phyloP scores from a whole-genome alignment of 2,113 vertebrate species.

The Reinhardtius hippoglossoides region DNA sequence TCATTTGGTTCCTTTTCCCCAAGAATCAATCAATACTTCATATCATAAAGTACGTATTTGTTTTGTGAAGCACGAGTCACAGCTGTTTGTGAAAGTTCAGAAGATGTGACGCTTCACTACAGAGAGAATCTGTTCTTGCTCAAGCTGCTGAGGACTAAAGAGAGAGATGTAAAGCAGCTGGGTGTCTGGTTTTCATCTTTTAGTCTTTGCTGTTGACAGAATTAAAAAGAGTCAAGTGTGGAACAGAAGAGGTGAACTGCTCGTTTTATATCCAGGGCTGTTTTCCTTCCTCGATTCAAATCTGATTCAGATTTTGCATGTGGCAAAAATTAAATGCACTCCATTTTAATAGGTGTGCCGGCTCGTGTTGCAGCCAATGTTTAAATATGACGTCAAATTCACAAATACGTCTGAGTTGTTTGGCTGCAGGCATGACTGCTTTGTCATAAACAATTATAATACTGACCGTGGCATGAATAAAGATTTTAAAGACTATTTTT shows the following conservation, averaged over 20 bases:
- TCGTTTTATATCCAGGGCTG: too few species aligned
- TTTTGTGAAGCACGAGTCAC: background rate
- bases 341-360: too few species aligned
- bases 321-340: too few species aligned
- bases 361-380: background rate
- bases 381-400: background rate
- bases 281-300: too few species aligned
- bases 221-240: background rate
- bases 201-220: background rate
- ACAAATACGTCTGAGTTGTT: background rate
- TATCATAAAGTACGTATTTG: too few species aligned
- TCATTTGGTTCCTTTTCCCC: background rate
- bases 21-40: background rate
- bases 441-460: too few species aligned
- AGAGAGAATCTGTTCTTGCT: constrained; percentile 21
- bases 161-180: constrained; percentile 13
- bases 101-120: background rate
- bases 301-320: too few species aligned
- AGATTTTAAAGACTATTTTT: too few species aligned
- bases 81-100: constrained; percentile 1
- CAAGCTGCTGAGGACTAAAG: constrained; percentile 19
- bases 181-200: background rate
- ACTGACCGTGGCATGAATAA: too few species aligned
- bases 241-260: too few species aligned
- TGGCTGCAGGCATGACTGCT: too few species aligned